These are phyloP conservation scores for Antheraea mylitta DNA, from an alignment of 1,140 invertebrate species.

Conservation along the genomic window DNA sequence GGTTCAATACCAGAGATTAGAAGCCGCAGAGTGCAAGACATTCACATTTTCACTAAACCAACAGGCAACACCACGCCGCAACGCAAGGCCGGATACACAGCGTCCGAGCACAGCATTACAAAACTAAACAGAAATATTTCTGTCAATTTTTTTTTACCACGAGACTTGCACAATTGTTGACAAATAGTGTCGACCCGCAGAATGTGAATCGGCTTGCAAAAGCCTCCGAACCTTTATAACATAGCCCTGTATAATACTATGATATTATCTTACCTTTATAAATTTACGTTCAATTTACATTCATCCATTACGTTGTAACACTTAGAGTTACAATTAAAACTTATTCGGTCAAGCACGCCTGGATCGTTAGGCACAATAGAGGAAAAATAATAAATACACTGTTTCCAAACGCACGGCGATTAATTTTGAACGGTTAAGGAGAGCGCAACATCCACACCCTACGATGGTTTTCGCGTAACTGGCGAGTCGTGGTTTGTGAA, in stretches of 20 bases:
- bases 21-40: constrained; percentile 1
- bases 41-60: constrained; percentile 6
- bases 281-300: constrained; percentile 25
- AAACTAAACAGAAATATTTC: constrained; percentile 21
- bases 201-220: constrained; percentile 55
- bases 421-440: constrained; percentile 33
- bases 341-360: constrained; percentile 41
- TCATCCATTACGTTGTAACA: constrained; percentile 33
- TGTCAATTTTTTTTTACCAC: constrained; percentile 23
- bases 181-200: constrained; percentile 36
- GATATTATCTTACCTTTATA: constrained; percentile 44
- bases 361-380: constrained; percentile 45
- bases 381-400: constrained; percentile 34
- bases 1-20: constrained; percentile 2
- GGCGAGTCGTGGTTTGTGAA: constrained; percentile 6
- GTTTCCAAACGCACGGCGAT: constrained; percentile 41
- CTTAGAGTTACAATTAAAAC: constrained; percentile 10
- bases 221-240: constrained; percentile 47
- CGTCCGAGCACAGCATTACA: constrained; percentile 11
- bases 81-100: not conserved
- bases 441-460: constrained; percentile 37
- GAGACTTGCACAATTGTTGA: constrained; percentile 43
- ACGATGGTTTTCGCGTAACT: constrained; percentile 53
- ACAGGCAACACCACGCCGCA: not conserved
- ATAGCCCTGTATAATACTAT: constrained; percentile 40